Evolutionary conservation across 2,113 vertebrate genomes (phyloP), one percentile per base, ranked within the genome.

Genomic region (Eclectus roratus): DNA sequence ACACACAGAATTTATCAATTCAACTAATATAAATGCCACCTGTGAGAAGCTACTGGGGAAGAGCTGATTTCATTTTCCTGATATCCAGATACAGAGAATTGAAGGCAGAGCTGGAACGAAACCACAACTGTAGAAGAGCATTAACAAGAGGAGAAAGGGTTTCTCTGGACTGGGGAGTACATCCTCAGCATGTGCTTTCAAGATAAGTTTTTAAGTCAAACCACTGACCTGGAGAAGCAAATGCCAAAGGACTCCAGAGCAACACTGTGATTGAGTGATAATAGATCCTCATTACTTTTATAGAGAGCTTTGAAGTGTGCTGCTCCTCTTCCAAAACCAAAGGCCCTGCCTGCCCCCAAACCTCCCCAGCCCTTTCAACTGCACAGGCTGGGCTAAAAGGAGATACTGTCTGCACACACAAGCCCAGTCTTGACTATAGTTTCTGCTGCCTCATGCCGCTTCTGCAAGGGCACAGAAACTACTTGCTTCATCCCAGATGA

Each of bases 261-360:
- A 47, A 14, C 18, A 11, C 13, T 0, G 1, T 17, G 28, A 63
- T 21, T 8, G 23, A 53, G 41, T 1, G 19, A 27, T 16, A 61
- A 68, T 24, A 53, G 39, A 8, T 50, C 17, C 20, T 53, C 0
- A 0, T 13, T 55, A 7, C 7, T 27, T 78, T 44, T 50, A 80
- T 3, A 33, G 3, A 71, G 31, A 8, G 13, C 27, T 77, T 47
- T 29, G 52, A 72, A 68, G 46, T 29, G 71, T 41, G 58, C 47
- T 61, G 64, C 58, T 85, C 44, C 70, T 29, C 13, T 80, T 65
- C 50, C 76, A 64, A 39, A 80, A 13, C 11, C 12, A 0, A 44
- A 60, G 70, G 43, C 15, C 28, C 35, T 27, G 33, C 35, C 72
- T 73, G 49, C 28, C 61, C 66, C 72, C 33, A 33, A 33, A 10